Conservation (phyloP, 2,888 invertebrate genomes). For the Cephalotes varians region DNA sequence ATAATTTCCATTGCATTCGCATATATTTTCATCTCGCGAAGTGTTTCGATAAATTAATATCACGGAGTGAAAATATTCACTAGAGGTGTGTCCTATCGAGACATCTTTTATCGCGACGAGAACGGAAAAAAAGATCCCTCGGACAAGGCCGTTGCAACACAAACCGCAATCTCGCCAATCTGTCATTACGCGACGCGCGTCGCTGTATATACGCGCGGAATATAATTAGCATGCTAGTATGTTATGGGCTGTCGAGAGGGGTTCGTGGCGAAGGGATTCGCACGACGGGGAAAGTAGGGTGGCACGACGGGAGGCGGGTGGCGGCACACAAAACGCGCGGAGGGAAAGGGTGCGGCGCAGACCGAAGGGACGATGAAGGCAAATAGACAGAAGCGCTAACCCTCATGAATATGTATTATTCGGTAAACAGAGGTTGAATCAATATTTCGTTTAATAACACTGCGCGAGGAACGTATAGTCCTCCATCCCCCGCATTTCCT, state of each 20-base stretch:
- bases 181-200: conserved; percentile 73
- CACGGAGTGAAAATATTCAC: background rate
- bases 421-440: conserved; percentile 85
- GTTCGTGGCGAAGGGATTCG: conserved; percentile 39
- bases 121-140: conserved; percentile 49
- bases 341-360: conserved; percentile 45
- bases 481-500: conserved; percentile 50
- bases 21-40: background rate
- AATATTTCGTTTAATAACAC: conserved; percentile 86
- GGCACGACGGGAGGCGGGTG: conserved; percentile 15
- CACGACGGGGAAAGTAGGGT: conserved; percentile 30
- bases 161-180: conserved; percentile 62
- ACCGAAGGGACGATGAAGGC: conserved; percentile 72
- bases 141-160: conserved; percentile 65
- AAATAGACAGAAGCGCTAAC: conserved; percentile 83
- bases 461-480: conserved; percentile 75
- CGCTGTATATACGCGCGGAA: conserved; percentile 62
- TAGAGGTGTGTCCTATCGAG: background rate
- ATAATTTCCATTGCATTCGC: background rate
- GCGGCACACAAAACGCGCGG: conserved; percentile 29
- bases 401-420: conserved; percentile 85
- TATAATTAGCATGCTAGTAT: conserved; percentile 68
- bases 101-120: conserved; percentile 4
- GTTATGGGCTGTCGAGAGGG: conserved; percentile 57
- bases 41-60: background rate